Percentiles rank a stretch among this genome's conserved stretches.
phyloP scores from a whole-genome alignment of 2,888 invertebrate species.

The Gryllus longicercus region DNA sequence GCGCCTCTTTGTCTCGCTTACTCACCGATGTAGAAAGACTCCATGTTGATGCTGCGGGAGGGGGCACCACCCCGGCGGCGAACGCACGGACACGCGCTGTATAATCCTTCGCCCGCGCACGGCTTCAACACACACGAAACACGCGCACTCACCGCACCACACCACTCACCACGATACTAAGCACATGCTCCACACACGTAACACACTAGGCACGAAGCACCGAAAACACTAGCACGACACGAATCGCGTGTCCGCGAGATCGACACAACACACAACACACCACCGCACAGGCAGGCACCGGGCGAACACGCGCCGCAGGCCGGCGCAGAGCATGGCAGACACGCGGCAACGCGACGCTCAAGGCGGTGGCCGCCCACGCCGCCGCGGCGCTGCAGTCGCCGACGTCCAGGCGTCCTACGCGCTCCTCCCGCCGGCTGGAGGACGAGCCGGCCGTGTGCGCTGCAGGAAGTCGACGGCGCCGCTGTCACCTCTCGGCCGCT shows the following conservation, averaged over 20 bases:
- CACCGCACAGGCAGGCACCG: too few species aligned
- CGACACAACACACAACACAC: too few species aligned
- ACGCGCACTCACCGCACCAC: not conserved
- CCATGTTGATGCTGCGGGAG: not conserved
- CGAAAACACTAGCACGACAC: too few species aligned
- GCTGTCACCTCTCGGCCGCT: too few species aligned
- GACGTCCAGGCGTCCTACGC: not conserved
- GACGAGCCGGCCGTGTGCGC: too few species aligned
- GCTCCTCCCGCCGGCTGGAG: not conserved
- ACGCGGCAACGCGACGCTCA: too few species aligned
- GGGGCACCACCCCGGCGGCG: not conserved
- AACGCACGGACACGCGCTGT: not conserved
- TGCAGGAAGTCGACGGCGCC: too few species aligned
- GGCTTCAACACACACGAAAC: not conserved
- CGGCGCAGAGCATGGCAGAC: not conserved
- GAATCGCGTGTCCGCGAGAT: too few species aligned
- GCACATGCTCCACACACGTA: not conserved
- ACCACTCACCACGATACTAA: not conserved
- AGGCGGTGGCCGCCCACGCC: not conserved
- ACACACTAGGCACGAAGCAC: not conserved
- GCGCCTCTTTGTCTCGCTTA: not conserved
- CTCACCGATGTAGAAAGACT: conserved; percentile 2
- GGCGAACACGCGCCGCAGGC: not conserved
- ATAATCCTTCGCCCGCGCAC: too few species aligned
- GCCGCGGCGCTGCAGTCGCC: not conserved